These are phyloP conservation scores for Cactoblastis cactorum DNA, from an alignment of 2,888 invertebrate genomes.

Conservation along the genomic window DNA sequence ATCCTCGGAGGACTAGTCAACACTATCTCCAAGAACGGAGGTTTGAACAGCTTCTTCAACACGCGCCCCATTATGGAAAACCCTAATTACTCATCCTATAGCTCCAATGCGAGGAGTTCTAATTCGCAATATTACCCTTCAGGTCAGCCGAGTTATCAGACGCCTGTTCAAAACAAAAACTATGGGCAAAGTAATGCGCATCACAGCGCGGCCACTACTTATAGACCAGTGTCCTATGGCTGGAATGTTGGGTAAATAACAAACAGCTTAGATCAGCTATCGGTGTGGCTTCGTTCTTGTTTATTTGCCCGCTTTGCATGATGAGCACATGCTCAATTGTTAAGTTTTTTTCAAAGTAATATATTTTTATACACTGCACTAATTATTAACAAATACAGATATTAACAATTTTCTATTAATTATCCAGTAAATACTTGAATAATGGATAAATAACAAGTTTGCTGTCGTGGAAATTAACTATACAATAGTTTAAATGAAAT, in stretches of 20 bases:
- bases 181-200: constrained; percentile 52
- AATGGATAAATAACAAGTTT: too few relatives aligned
- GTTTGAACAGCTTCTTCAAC: constrained; percentile 53
- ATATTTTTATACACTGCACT: not conserved
- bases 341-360: constrained; percentile 9
- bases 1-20: constrained; percentile 63
- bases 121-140: constrained; percentile 62
- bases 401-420: too few relatives aligned
- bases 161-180: constrained; percentile 55
- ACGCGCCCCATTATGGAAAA: constrained; percentile 70
- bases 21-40: constrained; percentile 57
- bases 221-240: constrained; percentile 62
- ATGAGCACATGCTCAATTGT: constrained; percentile 7
- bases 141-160: constrained; percentile 55
- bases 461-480: too few relatives aligned
- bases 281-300: constrained; percentile 38
- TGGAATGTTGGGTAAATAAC: constrained; percentile 73
- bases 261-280: constrained; percentile 22
- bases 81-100: constrained; percentile 62
- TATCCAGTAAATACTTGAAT: too few relatives aligned
- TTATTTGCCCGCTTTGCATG: constrained; percentile 33
- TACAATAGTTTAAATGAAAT: too few relatives aligned
- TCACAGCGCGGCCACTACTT: constrained; percentile 49
- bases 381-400: not conserved
- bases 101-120: constrained; percentile 59